Base-by-base conservation (phyloP, 2,888 invertebrate species). In the Arctia plantaginis region DNA sequence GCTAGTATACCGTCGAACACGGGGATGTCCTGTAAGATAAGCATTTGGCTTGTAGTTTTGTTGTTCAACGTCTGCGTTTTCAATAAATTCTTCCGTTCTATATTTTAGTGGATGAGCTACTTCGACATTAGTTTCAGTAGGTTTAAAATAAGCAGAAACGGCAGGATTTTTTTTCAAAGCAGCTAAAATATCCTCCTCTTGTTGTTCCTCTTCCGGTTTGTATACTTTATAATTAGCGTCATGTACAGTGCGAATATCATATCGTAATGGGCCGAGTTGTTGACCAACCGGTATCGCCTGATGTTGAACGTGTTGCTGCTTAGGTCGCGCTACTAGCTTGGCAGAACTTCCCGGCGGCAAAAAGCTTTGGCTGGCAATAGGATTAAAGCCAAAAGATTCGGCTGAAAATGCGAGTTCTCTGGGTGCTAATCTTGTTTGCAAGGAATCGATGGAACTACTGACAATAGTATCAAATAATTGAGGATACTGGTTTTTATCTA, bases 1-100 rank as follows among this genome's bases (percentile, higher is more conserved):
- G 90, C 93, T 92, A 83, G 94, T 91, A 86, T 96, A 96, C 81
- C 97, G 92, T 83, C 95, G 93, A 88, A 93, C 92, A 89, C 95
- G 93, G 76, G 92, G 86, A 85, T 94, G 88, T 87, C 94, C 94
- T 93, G 94, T 86, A 92, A 93, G 89, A 90, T 96, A 96, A 96
- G 92, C 90, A 93, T 93, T 95, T 87, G 89, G 93, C 92, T 91
- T 94, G 93, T 95, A 95, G 89, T 93, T 94, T 86, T 90, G 91
- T 86, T 93, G 91, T 86, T 93, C 92, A 86, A 87, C 87, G 81
- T 94, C 92, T 76, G 88, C 82, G 78, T 90, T 91, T 85, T 94
- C 93, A 80, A 85, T 87, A 72, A 91, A 82, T 81, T 94, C 94
- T 83, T 94, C 93, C 86, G 89, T 94, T 78, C 93, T 93, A 84